These are phyloP conservation scores for Homalodisca vitripennis DNA, from an alignment of 1,140 invertebrate species.

Conservation along the genomic window DNA sequence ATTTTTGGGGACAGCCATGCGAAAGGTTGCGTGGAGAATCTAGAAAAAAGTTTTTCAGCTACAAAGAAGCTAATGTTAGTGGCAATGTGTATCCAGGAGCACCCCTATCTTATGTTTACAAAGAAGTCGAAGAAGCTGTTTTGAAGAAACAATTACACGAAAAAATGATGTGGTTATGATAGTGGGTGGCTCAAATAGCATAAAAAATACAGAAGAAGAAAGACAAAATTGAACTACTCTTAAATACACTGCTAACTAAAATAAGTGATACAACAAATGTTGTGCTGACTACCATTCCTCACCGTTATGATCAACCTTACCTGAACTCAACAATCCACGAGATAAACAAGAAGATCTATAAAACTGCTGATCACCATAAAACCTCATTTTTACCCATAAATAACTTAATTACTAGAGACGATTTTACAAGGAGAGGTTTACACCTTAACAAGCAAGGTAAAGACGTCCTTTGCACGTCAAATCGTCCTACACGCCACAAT, in stretches of 20 bases:
- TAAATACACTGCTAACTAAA: background rate
- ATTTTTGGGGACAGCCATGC: constrained; percentile 7
- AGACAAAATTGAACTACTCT: background rate
- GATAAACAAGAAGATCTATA: background rate
- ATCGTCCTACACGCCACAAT: background rate
- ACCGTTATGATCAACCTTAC: background rate
- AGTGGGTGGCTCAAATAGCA: background rate
- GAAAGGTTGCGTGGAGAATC: background rate
- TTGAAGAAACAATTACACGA: background rate
- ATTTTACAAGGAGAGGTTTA: background rate
- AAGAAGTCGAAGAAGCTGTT: background rate
- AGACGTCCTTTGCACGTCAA: background rate
- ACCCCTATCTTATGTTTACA: constrained; percentile 1
- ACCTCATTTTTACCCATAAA: background rate
- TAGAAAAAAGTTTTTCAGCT: background rate
- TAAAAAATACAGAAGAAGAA: constrained; percentile 18
- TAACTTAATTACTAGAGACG: background rate
- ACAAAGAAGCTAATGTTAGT: background rate
- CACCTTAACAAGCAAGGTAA: background rate
- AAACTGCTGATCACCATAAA: background rate
- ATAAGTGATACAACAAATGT: background rate
- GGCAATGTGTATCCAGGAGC: background rate
- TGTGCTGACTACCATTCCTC: background rate
- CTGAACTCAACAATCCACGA: background rate
- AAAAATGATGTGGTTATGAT: background rate